These are phyloP conservation scores for Yponomeuta malinellus DNA, from an alignment of 2,888 invertebrate species.

Conservation along the genomic window DNA sequence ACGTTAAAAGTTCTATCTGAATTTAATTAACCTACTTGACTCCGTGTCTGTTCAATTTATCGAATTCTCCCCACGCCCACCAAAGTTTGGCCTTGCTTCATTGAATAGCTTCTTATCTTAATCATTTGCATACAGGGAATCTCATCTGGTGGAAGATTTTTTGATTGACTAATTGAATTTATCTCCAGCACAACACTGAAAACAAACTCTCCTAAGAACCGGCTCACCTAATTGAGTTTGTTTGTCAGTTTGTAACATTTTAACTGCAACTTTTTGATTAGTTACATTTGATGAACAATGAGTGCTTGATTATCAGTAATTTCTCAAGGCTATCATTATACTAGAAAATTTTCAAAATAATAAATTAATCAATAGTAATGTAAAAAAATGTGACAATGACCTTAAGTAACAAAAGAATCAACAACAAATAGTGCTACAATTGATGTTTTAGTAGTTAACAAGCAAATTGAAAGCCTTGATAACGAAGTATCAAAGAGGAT, in stretches of 20 bases:
- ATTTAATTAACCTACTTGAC: constrained; percentile 34
- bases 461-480: constrained; percentile 10
- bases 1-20: constrained; percentile 5
- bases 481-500: constrained; percentile 31
- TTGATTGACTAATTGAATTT: constrained; percentile 16
- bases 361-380: too few species aligned
- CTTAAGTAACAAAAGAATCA: neutral
- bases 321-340: too few species aligned
- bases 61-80: constrained; percentile 31
- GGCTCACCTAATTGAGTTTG: neutral
- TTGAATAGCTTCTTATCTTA: constrained; percentile 39
- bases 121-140: constrained; percentile 33
- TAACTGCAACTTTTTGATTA: neutral
- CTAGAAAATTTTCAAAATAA: too few species aligned
- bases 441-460: constrained; percentile 9
- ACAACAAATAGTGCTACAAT: constrained; percentile 21
- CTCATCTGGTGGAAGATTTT: constrained; percentile 18
- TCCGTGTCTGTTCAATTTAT: constrained; percentile 37
- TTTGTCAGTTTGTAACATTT: neutral
- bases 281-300: too few species aligned
- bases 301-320: too few species aligned
- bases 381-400: neutral
- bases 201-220: neutral
- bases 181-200: neutral
- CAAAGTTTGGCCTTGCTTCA: constrained; percentile 42